phyloP scores from a whole-genome alignment of 2,888 invertebrate genomes.

The Orthonevra nobilis region DNA sequence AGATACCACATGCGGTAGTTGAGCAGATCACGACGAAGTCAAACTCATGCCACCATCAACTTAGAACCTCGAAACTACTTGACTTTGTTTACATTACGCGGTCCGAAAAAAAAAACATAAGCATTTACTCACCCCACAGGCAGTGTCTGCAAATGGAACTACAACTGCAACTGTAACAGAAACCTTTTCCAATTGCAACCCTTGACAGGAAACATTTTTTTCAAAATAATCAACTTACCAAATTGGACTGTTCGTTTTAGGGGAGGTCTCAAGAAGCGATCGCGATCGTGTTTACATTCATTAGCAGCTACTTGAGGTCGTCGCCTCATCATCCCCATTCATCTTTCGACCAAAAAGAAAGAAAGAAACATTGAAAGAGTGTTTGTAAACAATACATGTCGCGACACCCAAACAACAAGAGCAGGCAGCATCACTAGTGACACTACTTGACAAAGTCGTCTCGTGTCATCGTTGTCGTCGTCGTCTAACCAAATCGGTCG shows the following conservation, averaged over 20 bases:
- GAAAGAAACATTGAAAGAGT: slow-evolving; percentile 45
- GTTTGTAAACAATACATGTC: slow-evolving; percentile 68
- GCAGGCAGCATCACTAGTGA: slow-evolving; percentile 25
- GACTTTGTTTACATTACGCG: slow-evolving; percentile 59
- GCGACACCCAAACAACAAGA: slow-evolving; percentile 63
- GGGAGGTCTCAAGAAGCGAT: slow-evolving; percentile 41
- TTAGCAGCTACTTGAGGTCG: slow-evolving; percentile 69
- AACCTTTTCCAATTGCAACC: slow-evolving; percentile 24
- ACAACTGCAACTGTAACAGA: slow-evolving; percentile 34
- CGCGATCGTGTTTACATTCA: slow-evolving; percentile 63
- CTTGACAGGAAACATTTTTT: slow-evolving; percentile 25
- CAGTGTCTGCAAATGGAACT: slow-evolving; percentile 35
- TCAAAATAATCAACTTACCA: slow-evolving; percentile 50
- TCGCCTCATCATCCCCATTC: slow-evolving; percentile 39
- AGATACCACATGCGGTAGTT: slow-evolving; percentile 43
- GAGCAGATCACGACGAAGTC: background rate
- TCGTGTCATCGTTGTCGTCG: slow-evolving; percentile 24
- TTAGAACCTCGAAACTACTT: slow-evolving; percentile 15
- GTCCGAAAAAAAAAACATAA: too few species aligned
- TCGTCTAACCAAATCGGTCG: slow-evolving; percentile 18
- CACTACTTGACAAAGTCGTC: slow-evolving; percentile 60
- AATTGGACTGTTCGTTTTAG: background rate
- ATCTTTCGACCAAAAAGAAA: slow-evolving; percentile 11
- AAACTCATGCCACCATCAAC: background rate
- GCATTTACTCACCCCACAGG: too few species aligned